Evolutionary conservation across 2,113 vertebrate genomes (phyloP), one percentile per base, ranked within the genome.

Genomic region (Seriola aureovittata): DNA sequence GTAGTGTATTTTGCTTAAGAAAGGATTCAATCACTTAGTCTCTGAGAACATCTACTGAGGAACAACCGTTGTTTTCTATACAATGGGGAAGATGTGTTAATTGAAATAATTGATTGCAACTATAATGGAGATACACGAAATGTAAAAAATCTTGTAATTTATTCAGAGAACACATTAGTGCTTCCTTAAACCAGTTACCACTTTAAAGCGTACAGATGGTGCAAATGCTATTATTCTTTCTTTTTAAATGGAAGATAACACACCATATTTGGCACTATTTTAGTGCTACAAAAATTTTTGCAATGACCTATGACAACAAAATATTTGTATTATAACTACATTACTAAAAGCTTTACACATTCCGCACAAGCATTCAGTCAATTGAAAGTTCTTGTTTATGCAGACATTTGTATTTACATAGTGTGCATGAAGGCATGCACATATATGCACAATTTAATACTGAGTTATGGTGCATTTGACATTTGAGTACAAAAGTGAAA

Each of bases 401-500:
- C 89, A 91, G 89, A 93, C 82, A 85, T 89, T 89, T 90, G 86
- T 94, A 93, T 93, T 89, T 93, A 94, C 92, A 93, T 84, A 84
- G 88, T 90, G 88, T 90, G 89, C 93, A 93, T 83, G 79, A 48
- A 78, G 74, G 77, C 82, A 91, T 91, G 87, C 89, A 93, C 92
- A 90, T 86, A 89, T 83, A 91, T 91, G 93, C 91, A 95, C 92
- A 86, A 86, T 81, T 89, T 94, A 96, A 95, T 93, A 95, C 93
- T 95, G 92, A 93, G 89, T 88, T 91, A 89, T 91, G 85, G 86
- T 91, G 93, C 89, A 91, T 93, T 94, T 94, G 93, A 95, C 92
- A 95, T 90, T 93, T 91, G 91, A 92, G 93, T 95, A 95, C 91
- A 94, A 95, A 95, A 92, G 91, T 92, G 90, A 90, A 91, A 92